Percentiles rank a stretch among this genome's conserved stretches.
Conservation (phyloP, 2,113 vertebrate species). For the Crotophaga sulcirostris region DNA sequence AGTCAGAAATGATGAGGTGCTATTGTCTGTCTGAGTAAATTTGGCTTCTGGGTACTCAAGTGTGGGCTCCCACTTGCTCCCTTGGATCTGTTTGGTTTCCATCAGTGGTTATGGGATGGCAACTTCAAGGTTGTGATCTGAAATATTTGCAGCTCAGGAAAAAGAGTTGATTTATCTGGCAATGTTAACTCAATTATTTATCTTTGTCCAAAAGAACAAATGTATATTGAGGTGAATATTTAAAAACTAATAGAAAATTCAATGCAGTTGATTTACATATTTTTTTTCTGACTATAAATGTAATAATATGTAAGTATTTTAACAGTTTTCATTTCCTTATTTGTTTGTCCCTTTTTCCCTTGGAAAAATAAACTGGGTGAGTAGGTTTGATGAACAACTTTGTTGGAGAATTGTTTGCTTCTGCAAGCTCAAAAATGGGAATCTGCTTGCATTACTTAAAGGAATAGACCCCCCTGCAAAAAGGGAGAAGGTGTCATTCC, state of each 20-base stretch:
- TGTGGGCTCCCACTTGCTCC: neutral
- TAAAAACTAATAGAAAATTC: constrained; percentile 40
- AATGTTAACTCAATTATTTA: constrained; percentile 19
- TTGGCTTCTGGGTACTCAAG: neutral
- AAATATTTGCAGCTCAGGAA: constrained; percentile 48
- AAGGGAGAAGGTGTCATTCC: neutral
- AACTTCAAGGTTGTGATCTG: neutral
- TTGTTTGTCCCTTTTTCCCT: constrained; percentile 4
- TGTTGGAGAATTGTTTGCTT: neutral
- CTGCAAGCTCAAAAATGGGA: neutral
- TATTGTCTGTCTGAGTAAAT: neutral
- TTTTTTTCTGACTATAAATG: constrained; percentile 17
- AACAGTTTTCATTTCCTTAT: neutral
- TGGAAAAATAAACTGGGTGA: constrained; percentile 36
- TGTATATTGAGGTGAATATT: constrained; percentile 43
- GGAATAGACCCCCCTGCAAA: neutral
- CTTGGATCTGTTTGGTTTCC: neutral
- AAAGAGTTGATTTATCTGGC: neutral
- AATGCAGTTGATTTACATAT: neutral
- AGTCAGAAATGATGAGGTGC: neutral
- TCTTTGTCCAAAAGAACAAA: constrained; percentile 46
- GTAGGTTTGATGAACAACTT: neutral
- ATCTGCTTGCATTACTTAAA: neutral
- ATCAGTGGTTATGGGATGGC: neutral
- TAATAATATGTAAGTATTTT: constrained; percentile 51